phyloP scores from a whole-genome alignment of 1,140 invertebrate species.

The Aricia agestis region DNA sequence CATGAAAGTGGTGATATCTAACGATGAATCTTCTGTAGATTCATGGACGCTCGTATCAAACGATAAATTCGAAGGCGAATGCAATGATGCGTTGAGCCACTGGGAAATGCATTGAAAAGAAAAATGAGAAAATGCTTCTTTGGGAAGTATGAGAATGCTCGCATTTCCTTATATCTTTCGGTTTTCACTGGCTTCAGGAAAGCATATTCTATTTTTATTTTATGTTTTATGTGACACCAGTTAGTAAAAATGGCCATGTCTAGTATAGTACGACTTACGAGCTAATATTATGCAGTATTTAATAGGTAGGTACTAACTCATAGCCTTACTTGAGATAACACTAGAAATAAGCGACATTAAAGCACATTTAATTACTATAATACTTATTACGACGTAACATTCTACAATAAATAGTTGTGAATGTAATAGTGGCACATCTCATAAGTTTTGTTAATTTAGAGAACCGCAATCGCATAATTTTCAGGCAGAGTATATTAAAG shows the following conservation, averaged over 20 bases:
- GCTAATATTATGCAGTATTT: too few relatives aligned
- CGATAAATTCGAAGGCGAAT: constrained; percentile 2
- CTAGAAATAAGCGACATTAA: too few relatives aligned
- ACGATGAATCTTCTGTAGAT: background rate
- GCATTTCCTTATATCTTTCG: background rate
- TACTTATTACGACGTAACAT: background rate
- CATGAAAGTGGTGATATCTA: background rate
- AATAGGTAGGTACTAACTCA: too few relatives aligned
- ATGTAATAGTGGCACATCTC: constrained; percentile 3
- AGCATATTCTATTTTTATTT: too few relatives aligned
- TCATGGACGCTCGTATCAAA: background rate
- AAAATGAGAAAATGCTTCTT: background rate
- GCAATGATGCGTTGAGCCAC: background rate
- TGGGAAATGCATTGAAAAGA: constrained; percentile 3
- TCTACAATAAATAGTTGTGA: background rate
- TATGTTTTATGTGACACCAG: too few relatives aligned
- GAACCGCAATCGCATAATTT: constrained; percentile 11
- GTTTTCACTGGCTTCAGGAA: background rate
- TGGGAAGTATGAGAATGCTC: background rate
- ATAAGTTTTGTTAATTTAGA: constrained; percentile 13
- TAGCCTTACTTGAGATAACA: too few relatives aligned
- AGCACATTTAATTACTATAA: too few relatives aligned
- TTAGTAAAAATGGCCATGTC: too few relatives aligned
- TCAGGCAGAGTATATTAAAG: constrained; percentile 19
- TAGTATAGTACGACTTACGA: too few relatives aligned